phyloP scores from a whole-genome alignment of 2,113 vertebrate genomes.

The Heterotilapia buettikoferi region DNA sequence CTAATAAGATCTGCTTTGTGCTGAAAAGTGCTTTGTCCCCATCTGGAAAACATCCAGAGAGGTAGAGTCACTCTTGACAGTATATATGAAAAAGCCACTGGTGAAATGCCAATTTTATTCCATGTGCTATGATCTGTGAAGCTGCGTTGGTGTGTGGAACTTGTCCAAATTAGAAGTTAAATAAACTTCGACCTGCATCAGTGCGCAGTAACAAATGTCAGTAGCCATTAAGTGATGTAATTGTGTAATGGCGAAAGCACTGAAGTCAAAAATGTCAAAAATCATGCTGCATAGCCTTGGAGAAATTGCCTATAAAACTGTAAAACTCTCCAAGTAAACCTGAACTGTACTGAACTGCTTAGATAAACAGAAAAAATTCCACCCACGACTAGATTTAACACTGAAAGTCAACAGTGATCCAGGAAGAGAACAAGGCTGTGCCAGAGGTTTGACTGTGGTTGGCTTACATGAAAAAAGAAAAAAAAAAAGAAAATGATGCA shows the following conservation, averaged over 20 bases:
- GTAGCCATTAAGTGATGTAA: not conserved
- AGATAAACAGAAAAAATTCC: not conserved
- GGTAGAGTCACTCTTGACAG: not conserved
- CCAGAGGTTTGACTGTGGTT: not conserved
- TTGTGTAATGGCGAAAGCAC: not conserved
- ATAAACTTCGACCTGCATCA: not conserved
- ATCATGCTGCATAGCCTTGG: not conserved
- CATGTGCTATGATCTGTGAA: not conserved
- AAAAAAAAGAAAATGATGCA: not conserved
- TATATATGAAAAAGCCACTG: not conserved
- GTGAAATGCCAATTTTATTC: not conserved
- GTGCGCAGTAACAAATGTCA: not conserved
- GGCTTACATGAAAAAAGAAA: not conserved
- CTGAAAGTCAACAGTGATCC: not conserved
- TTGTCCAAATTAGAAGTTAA: not conserved
- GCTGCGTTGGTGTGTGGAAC: not conserved
- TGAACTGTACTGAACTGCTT: not conserved
- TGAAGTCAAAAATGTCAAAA: not conserved
- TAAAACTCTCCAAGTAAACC: not conserved
- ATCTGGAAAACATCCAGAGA: not conserved
- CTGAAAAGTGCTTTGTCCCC: not conserved
- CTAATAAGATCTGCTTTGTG: not conserved
- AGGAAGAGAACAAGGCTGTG: not conserved
- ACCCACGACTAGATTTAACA: not conserved
- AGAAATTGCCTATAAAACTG: not conserved